Evolutionary conservation across 1,140 invertebrate species (phyloP), one percentile per base, ranked within the genome.

Genomic region (Luehdorfia chinensis): DNA sequence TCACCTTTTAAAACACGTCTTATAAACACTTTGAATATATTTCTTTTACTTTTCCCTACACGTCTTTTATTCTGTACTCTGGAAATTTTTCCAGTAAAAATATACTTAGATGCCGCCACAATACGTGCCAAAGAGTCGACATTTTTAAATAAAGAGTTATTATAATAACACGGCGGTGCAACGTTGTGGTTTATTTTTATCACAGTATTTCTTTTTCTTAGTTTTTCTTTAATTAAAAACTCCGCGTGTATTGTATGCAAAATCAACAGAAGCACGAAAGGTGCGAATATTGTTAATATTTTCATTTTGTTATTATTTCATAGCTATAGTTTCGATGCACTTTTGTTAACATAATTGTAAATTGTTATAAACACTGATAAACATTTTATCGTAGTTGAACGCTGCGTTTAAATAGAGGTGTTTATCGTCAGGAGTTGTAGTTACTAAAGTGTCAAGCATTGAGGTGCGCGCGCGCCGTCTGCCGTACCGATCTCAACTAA

Each of bases 71-170:
- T 78, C 39, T 77, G 63, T 44, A 70, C 68, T 55, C 63, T 76
- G 9, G 72, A 78, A 62, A 86, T 79, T 78, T 86, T 86, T 31
- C 79, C 83, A 6, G 77, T 81, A 55, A 86, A 83, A 71, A 86
- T 79, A 54, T 72, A 84, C 57, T 78, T 74, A n/a, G 83, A 80
- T 16, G 61, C 57, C 33, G 59, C 51, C 53, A 85, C 77, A 49
- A 81, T 59, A 48, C 68, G 69, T 52, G 56, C 70, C 55, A 85
- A 60, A 47, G 69, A 63, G 32, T 73, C 71, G 66, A 76, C 67
- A 67, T 78, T 75, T 66, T 71, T 72, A 58, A 81, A 78, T 66
- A 80, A 59, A 31, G 77, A 75, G 57, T 55, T 68, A 48, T 80
- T 75, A 52, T 67, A 62, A 48, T 61, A 64, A 50, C 81, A 85